These are phyloP conservation scores for Oryctolagus cuniculus DNA, from an alignment of 2,113 vertebrate species.

Conservation along the genomic window DNA sequence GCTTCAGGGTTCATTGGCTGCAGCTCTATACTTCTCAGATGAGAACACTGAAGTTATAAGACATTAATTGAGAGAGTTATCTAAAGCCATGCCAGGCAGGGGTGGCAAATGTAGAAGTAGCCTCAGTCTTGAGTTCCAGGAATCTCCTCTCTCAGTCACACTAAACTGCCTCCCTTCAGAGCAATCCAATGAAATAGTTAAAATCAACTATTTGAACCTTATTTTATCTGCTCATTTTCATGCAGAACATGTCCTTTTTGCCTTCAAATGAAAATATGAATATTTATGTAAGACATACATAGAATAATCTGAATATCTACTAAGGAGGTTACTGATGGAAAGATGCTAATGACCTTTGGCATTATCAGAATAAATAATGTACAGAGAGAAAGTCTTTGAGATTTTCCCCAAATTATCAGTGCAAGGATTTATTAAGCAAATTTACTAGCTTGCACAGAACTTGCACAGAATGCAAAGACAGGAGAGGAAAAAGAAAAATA, in stretches of 20 bases:
- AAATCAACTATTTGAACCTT: not conserved
- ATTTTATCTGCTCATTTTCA: not conserved
- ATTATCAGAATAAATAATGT: not conserved
- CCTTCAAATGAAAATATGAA: not conserved
- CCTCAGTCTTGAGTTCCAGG: not conserved
- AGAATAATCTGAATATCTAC: not conserved
- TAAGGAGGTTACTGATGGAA: constrained; percentile 34
- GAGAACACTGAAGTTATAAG: not conserved
- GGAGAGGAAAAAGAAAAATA: not conserved
- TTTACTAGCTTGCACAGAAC: not conserved
- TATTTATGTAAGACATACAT: too few species aligned
- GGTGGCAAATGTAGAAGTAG: not conserved
- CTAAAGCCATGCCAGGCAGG: not conserved
- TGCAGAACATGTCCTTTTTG: not conserved
- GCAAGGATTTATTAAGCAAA: not conserved
- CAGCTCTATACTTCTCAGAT: not conserved
- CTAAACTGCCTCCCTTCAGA: not conserved
- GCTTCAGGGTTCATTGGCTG: not conserved
- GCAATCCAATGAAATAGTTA: not conserved
- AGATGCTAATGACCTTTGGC: not conserved
- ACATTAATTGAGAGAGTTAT: not conserved
- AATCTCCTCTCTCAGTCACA: too few species aligned
- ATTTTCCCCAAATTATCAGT: not conserved
- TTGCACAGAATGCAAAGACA: not conserved
- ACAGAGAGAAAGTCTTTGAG: not conserved